Base-by-base conservation (phyloP, 2,888 invertebrate species). In the Carterocephalus palaemon region DNA sequence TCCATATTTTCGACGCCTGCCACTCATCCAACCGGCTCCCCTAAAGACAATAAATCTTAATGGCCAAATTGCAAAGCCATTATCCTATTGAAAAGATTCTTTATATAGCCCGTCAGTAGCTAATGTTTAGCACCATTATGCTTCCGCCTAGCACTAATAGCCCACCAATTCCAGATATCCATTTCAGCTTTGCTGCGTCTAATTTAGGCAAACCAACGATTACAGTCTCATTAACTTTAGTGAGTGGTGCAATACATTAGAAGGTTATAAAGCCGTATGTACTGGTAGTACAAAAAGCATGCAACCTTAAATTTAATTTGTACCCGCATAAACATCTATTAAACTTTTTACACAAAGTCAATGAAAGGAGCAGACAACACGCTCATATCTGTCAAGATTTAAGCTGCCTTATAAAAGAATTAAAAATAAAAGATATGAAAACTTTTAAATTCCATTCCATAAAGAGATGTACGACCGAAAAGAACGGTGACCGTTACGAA, bases 401-500 rank as follows among this genome's bases (percentile, higher is more conserved):
- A 74, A 72, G 57, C 61, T 61, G 64, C 65, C 56, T 62, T 67
- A 66, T 70, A 66, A 71, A 52, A 53, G 50, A 57, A 60, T 53
- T 54, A 61, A 53, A 54, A 60, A 60, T 57, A 72, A 74, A 68
- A 62, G 66, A 68, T 62, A 57, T 73, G 74, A 75, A 71, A 77
- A 69, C 64, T 76, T 72, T 53, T 60, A 68, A 74, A 76, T 82
- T 78, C 75, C 68, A 66, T 64, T 64, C 61, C 60, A 62, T 68
- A 64, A 72, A 71, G 64, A 75, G 72, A 71, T 64, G 67, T 71
- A 72, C 70, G 67, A 71, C 70, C 71, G 64, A 68, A 76, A 75
- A 77, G 65, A 43, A 74, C 64, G 70, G 75, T 77, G 77, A 84
- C 85, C 84, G 83, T 85, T 86, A 84, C 81, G 73, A 83, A 82